A percentile compares a stretch with the other conserved stretches of the same genome.
phyloP scores from a whole-genome alignment of 1,140 invertebrate species.

The Uloborus diversus region DNA sequence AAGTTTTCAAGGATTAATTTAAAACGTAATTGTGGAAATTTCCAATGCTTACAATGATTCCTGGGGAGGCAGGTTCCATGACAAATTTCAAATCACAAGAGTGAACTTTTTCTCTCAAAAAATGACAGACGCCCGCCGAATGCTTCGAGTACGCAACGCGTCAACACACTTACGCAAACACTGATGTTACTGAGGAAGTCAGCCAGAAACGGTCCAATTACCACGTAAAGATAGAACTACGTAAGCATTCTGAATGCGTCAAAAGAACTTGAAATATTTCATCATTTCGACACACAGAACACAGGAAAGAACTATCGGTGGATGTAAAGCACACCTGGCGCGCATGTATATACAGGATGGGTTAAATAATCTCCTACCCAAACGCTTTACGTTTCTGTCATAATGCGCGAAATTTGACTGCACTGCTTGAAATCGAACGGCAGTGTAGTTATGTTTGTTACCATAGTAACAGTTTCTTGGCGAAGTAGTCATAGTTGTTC shows the following conservation, averaged over 20 bases:
- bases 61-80: slow-evolving; percentile 41
- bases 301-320: too few species aligned
- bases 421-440: slow-evolving; percentile 21
- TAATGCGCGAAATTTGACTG: slow-evolving; percentile 32
- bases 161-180: background rate
- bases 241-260: slow-evolving; percentile 7
- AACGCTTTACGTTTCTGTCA: background rate
- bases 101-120: background rate
- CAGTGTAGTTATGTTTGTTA: slow-evolving; percentile 12
- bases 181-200: background rate
- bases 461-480: slow-evolving; percentile 24
- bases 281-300: too few species aligned
- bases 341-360: slow-evolving; percentile 12
- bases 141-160: background rate
- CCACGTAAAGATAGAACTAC: slow-evolving; percentile 5
- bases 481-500: slow-evolving; percentile 17
- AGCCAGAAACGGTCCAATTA: slow-evolving; percentile 1
- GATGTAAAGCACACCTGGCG: slow-evolving; percentile 2
- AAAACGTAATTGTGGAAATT: too few species aligned
- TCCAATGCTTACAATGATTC: slow-evolving; percentile 47
- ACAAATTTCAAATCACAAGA: background rate
- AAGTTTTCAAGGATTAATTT: too few species aligned
- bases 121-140: background rate
- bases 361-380: slow-evolving; percentile 3
- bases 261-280: background rate